Percentiles rank a stretch among this genome's conserved stretches.
phyloP scores from a whole-genome alignment of 1,140 invertebrate genomes.

The Sitophilus oryzae region DNA sequence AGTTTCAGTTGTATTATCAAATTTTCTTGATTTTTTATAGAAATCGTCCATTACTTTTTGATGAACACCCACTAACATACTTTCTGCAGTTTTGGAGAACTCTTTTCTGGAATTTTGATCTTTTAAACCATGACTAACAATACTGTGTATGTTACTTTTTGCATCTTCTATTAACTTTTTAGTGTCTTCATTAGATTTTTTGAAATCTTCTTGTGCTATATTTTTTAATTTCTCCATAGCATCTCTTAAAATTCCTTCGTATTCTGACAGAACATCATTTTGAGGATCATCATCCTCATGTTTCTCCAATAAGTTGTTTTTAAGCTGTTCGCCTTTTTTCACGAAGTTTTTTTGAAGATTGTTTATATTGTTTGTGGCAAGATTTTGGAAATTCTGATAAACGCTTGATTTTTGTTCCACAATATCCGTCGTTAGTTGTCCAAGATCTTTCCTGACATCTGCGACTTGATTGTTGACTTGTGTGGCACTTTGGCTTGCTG shows the following conservation, averaged over 20 bases:
- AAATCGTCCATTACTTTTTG: slow-evolving; percentile 13
- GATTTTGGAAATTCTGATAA: neutral
- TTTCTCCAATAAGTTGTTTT: neutral
- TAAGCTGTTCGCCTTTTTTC: slow-evolving; percentile 2
- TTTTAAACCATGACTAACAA: slow-evolving; percentile 4
- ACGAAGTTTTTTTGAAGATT: neutral
- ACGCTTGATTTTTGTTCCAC: neutral
- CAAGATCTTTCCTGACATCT: neutral
- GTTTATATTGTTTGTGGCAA: neutral
- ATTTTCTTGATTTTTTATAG: neutral
- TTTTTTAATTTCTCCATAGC: slow-evolving; percentile 3
- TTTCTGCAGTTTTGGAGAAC: slow-evolving; percentile 1
- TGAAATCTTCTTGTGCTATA: slow-evolving; percentile 8
- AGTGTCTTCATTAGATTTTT: neutral
- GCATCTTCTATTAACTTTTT: slow-evolving; percentile 8
- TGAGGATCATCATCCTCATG: neutral
- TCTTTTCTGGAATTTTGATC: neutral
- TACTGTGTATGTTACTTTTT: slow-evolving; percentile 6
- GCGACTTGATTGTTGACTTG: neutral
- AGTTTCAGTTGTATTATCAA: neutral
- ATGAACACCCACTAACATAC: slow-evolving; percentile 3
- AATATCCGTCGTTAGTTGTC: neutral
- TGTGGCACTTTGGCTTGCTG: neutral
- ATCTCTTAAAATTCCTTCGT: slow-evolving; percentile 5
- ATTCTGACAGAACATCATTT: neutral